These are phyloP conservation scores for Oncorhynchus kisutch DNA, from an alignment of 2,113 vertebrate species.

Conservation along the genomic window DNA sequence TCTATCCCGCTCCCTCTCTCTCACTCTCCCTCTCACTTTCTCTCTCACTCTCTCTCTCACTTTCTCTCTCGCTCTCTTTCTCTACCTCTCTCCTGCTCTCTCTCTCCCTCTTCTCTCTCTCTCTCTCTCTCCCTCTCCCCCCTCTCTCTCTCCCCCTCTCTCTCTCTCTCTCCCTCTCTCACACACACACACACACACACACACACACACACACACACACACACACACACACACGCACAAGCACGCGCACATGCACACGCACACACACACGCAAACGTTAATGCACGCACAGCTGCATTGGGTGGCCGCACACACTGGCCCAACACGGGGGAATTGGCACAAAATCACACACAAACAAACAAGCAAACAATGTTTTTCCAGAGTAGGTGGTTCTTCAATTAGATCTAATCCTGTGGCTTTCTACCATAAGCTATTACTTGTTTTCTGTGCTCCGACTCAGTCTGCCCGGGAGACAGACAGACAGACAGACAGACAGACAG, in stretches of 20 bases:
- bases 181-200: too few relatives aligned
- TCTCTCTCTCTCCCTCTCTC: background rate
- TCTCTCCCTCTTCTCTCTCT: slow-evolving; percentile 39
- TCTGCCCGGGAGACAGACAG: slow-evolving; percentile 34
- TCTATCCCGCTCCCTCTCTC: background rate
- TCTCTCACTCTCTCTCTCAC: background rate
- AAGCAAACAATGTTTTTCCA: slow-evolving; percentile 69
- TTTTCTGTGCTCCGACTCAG: slow-evolving; percentile 34
- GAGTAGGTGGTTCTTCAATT: slow-evolving; percentile 64
- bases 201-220: background rate
- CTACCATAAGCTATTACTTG: slow-evolving; percentile 40
- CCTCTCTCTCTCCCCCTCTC: background rate
- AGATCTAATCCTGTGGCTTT: slow-evolving; percentile 63
- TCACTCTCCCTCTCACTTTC: background rate
- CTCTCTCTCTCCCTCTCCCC: background rate
- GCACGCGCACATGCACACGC: slow-evolving; percentile 15
- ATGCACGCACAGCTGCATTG: background rate
- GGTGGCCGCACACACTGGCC: background rate
- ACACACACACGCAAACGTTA: slow-evolving; percentile 25
- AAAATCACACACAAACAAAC: slow-evolving; percentile 54
- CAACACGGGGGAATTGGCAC: slow-evolving; percentile 53
- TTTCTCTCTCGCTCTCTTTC: slow-evolving; percentile 32
- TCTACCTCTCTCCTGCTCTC: background rate
- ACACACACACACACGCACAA: slow-evolving; percentile 6
- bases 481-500: too few relatives aligned